These are phyloP conservation scores for Hypotaenidia philippensis DNA, from an alignment of 2,797 vertebrate genomes.

Conservation along the genomic window DNA sequence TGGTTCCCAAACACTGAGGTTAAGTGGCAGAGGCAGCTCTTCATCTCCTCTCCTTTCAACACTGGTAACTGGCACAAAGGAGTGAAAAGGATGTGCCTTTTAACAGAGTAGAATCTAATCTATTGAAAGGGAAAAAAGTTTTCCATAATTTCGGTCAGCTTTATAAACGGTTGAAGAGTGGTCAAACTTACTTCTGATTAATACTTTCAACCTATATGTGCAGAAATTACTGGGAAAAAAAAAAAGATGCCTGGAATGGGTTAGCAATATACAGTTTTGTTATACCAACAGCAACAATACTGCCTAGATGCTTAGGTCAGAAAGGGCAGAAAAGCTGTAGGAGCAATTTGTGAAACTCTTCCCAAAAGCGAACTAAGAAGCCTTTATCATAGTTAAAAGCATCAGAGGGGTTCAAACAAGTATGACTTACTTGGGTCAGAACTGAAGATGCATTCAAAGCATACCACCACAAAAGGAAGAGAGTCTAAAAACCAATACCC, in stretches of 20 bases:
- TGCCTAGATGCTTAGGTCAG: neutral
- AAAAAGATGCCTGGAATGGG: neutral
- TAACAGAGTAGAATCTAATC: neutral
- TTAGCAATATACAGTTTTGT: neutral
- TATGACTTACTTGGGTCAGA: neutral
- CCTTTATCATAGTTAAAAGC: neutral
- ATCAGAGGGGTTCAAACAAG: neutral
- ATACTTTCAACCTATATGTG: rapidly evolving
- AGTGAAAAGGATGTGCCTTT: neutral
- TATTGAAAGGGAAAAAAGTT: neutral
- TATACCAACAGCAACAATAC: neutral
- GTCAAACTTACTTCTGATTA: neutral
- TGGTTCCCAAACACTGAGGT: neutral
- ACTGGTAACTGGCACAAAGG: neutral
- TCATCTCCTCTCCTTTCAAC: neutral
- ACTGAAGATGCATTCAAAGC: neutral
- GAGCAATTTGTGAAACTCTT: neutral
- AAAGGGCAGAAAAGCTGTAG: neutral
- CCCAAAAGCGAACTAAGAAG: neutral
- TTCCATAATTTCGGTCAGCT: neutral
- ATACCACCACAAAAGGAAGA: neutral
- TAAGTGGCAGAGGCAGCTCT: neutral
- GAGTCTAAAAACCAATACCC: neutral
- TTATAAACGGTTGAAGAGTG: neutral
- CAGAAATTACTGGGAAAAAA: neutral